Conservation (phyloP, 92 coral and sea anemone genomes). For the Heteractis magnifica region DNA sequence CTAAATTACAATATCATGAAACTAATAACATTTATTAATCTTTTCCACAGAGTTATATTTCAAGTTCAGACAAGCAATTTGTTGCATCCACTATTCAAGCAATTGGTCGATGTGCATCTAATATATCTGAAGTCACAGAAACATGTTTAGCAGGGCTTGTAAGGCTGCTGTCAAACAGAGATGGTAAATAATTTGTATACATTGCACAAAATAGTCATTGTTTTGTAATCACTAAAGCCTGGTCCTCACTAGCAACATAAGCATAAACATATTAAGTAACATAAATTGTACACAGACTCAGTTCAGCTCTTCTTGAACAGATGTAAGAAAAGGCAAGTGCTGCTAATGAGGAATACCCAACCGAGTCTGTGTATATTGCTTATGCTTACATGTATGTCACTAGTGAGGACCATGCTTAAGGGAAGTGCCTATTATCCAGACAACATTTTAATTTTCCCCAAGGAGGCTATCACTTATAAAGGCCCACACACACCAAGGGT, state of each 20-base stretch:
- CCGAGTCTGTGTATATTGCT: too few species aligned
- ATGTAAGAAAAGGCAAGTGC: too few species aligned
- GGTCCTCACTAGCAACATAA: too few species aligned
- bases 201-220: neutral
- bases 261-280: too few species aligned
- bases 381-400: too few species aligned
- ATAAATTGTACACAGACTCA: too few species aligned
- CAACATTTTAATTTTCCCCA: too few species aligned
- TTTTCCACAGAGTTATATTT: conserved; percentile 76
- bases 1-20: neutral
- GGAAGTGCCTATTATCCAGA: too few species aligned
- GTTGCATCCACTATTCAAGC: conserved; percentile 98
- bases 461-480: neutral
- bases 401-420: too few species aligned
- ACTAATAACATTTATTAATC: neutral
- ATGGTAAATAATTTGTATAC: conserved; percentile 56
- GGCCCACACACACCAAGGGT: neutral
- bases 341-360: too few species aligned
- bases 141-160: conserved; percentile 96
- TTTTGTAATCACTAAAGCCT: too few species aligned
- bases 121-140: conserved; percentile 95
- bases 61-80: conserved; percentile 96
- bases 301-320: too few species aligned
- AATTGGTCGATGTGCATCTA: conserved; percentile 95
- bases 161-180: conserved; percentile 90